phyloP scores from a whole-genome alignment of 2,113 vertebrate species.

The Nettapus auritus region DNA sequence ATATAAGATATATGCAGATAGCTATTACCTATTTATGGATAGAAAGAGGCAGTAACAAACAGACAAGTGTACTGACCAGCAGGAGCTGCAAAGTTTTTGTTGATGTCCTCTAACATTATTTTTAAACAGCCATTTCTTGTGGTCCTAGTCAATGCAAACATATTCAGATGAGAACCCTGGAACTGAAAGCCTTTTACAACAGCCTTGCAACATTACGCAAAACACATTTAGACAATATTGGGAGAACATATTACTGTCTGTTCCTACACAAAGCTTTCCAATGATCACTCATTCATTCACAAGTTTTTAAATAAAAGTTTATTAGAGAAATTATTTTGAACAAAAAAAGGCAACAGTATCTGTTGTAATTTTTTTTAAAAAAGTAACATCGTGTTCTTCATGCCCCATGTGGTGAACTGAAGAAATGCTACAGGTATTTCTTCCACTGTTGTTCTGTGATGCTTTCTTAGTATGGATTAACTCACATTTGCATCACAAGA shows the following conservation, averaged over 20 bases:
- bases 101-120: neutral
- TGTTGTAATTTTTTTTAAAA: slow-evolving; percentile 55
- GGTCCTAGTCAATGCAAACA: neutral
- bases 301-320: slow-evolving; percentile 88
- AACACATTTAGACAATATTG: neutral
- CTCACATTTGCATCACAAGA: slow-evolving; percentile 72
- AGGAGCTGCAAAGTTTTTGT: neutral
- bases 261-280: neutral
- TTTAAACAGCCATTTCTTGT: neutral
- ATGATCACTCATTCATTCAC: neutral
- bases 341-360: slow-evolving; percentile 71
- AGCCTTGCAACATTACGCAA: neutral
- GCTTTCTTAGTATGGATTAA: slow-evolving; percentile 31
- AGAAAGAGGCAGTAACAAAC: neutral
- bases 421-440: slow-evolving; percentile 64
- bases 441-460: slow-evolving; percentile 16
- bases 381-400: slow-evolving; percentile 63
- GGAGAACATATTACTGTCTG: neutral
- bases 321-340: slow-evolving; percentile 82
- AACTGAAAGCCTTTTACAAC: neutral
- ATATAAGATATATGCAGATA: neutral
- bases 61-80: neutral
- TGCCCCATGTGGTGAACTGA: slow-evolving; percentile 65
- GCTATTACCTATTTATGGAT: neutral
- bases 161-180: neutral